Conservation (phyloP, 2,113 vertebrate genomes). For the Catagonus wagneri region DNA sequence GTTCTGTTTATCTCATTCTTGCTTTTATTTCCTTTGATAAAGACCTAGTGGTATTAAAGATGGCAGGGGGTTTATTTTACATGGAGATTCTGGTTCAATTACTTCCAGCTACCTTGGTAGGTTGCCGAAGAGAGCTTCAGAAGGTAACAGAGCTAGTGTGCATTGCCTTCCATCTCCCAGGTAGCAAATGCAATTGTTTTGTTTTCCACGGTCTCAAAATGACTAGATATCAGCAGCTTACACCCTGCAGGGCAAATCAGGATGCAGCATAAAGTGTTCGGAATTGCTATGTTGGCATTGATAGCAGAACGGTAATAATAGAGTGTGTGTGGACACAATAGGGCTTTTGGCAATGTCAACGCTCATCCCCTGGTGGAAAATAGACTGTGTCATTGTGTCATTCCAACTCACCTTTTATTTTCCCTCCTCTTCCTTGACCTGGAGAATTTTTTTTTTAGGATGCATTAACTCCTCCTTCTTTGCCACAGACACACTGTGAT, state of each 20-base stretch:
- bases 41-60: constrained; percentile 22
- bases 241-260: constrained; percentile 68
- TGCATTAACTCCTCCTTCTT: neutral
- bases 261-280: constrained; percentile 50
- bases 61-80: constrained; percentile 40
- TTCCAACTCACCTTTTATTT: constrained; percentile 72
- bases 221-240: constrained; percentile 73
- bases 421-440: constrained; percentile 34
- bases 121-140: neutral
- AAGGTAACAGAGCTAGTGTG: neutral
- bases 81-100: constrained; percentile 36
- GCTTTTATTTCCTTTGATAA: constrained; percentile 59
- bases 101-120: neutral
- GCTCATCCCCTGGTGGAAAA: constrained; percentile 8
- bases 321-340: constrained; percentile 52
- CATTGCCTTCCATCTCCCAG: constrained; percentile 5
- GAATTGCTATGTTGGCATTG: constrained; percentile 67
- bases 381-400: constrained; percentile 19
- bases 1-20: constrained; percentile 16
- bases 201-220: constrained; percentile 60
- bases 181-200: constrained; percentile 72
- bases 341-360: constrained; percentile 40
- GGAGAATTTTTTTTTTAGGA: constrained; percentile 13
- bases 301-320: constrained; percentile 67
- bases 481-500: neutral